phyloP scores from a whole-genome alignment of 2,888 invertebrate species.

The Melolontha melolontha region DNA sequence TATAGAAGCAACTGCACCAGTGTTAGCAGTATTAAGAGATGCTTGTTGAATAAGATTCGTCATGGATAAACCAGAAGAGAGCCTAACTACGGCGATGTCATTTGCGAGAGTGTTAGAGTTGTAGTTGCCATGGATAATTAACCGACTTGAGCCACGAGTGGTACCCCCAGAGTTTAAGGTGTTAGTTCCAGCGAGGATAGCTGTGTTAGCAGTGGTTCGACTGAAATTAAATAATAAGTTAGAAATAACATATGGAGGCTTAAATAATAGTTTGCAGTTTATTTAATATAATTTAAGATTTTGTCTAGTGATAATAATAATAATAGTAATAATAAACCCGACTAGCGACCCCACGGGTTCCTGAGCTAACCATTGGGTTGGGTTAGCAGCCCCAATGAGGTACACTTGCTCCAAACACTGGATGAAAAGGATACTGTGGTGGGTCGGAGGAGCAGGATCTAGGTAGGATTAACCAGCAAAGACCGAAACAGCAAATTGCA shows the following conservation, averaged over 20 bases:
- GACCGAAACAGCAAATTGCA: too few species aligned
- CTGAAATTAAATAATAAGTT: background rate
- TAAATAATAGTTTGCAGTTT: background rate
- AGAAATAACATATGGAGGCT: background rate
- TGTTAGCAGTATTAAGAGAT: conserved; percentile 29
- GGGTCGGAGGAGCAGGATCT: too few species aligned
- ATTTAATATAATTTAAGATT: conserved; percentile 2
- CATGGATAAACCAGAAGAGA: conserved; percentile 40
- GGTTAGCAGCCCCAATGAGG: too few species aligned
- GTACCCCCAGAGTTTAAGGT: conserved; percentile 65
- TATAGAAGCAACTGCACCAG: conserved; percentile 40
- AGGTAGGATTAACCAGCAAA: too few species aligned
- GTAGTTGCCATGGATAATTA: conserved; percentile 66
- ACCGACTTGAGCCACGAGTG: conserved; percentile 60
- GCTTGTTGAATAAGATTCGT: conserved; percentile 44
- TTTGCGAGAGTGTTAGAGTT: conserved; percentile 53
- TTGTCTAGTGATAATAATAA: too few species aligned
- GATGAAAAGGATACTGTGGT: too few species aligned
- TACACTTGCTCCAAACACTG: too few species aligned
- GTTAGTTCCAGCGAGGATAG: conserved; percentile 67
- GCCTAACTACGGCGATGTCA: conserved; percentile 49
- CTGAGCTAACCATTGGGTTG: too few species aligned
- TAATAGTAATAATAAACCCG: too few species aligned
- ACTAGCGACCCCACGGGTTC: too few species aligned
- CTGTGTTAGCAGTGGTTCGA: conserved; percentile 7